These are phyloP conservation scores for Hiodon alosoides DNA, from an alignment of 2,113 vertebrate genomes.

Conservation along the genomic window DNA sequence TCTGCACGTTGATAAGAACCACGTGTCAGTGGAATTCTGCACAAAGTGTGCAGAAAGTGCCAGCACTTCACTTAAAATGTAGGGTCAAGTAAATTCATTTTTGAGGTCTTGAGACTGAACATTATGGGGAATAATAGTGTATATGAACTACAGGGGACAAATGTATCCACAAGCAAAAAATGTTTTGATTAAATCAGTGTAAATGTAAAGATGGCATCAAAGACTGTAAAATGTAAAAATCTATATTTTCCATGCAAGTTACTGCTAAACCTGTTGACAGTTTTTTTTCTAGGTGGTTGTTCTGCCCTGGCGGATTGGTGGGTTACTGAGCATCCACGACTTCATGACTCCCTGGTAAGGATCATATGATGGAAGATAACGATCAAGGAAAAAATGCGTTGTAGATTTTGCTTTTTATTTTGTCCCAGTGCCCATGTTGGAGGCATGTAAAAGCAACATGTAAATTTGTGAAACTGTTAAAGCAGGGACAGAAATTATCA, in stretches of 20 bases:
- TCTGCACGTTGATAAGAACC: slow-evolving; percentile 91
- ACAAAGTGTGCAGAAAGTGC: slow-evolving; percentile 86
- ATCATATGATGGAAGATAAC: slow-evolving; percentile 66
- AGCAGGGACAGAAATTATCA: slow-evolving; percentile 28
- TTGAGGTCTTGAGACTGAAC: slow-evolving; percentile 60
- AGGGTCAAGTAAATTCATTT: slow-evolving; percentile 89
- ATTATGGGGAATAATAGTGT: slow-evolving; percentile 37
- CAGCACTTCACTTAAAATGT: slow-evolving; percentile 83
- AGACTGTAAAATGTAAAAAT: slow-evolving; percentile 22
- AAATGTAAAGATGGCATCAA: slow-evolving; percentile 14
- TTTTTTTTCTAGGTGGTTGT: slow-evolving; percentile 98
- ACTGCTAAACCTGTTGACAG: slow-evolving; percentile 99
- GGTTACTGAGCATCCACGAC: slow-evolving; percentile 87
- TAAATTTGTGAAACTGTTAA: slow-evolving; percentile 19
- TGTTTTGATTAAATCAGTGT: background rate
- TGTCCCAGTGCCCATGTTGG: slow-evolving; percentile 32
- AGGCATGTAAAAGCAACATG: slow-evolving; percentile 9
- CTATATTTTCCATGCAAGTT: slow-evolving; percentile 71
- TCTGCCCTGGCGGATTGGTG: slow-evolving; percentile 87
- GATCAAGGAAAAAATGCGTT: slow-evolving; percentile 30
- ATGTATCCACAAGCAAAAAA: slow-evolving; percentile 12
- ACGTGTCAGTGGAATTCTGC: slow-evolving; percentile 98
- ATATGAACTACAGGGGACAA: slow-evolving; percentile 45
- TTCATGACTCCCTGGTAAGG: slow-evolving; percentile 96
- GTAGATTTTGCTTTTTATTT: slow-evolving; percentile 21